These are phyloP conservation scores for Plumapathes pennacea DNA, from an alignment of 92 coral and sea anemone genomes.

Conservation along the genomic window DNA sequence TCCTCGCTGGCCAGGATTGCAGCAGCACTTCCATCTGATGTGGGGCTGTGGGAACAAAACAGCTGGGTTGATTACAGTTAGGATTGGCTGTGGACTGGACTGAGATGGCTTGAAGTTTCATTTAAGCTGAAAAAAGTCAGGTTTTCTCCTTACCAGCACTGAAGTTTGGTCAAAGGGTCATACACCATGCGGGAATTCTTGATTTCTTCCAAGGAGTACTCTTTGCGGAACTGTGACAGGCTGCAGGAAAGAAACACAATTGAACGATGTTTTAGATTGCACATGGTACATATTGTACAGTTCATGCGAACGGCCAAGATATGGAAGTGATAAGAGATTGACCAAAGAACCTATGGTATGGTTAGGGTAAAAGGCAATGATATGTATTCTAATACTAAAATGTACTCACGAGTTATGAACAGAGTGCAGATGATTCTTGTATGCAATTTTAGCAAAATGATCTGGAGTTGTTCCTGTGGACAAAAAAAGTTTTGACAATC, in stretches of 20 bases:
- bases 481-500: background rate
- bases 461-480: constrained; percentile 80
- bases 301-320: no score
- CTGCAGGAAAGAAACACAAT: constrained; percentile 42
- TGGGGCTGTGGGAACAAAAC: no score
- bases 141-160: constrained; percentile 87
- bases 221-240: constrained; percentile 83
- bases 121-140: background rate
- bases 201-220: constrained; percentile 81
- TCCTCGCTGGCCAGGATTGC: constrained; percentile 89
- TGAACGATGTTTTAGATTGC: background rate
- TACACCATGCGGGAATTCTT: constrained; percentile 83
- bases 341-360: background rate
- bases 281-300: background rate
- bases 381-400: background rate
- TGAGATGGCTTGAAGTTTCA: no score
- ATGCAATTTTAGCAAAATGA: constrained; percentile 96
- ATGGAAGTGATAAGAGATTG: no score
- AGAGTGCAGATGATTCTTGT: constrained; percentile 96
- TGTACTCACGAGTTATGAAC: constrained; percentile 94
- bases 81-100: no score
- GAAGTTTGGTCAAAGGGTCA: constrained; percentile 92
- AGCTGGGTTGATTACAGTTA: no score
- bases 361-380: background rate
- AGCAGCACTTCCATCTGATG: constrained; percentile 99